phyloP scores from a whole-genome alignment of 2,113 vertebrate genomes.

The Hymenochirus boettgeri region DNA sequence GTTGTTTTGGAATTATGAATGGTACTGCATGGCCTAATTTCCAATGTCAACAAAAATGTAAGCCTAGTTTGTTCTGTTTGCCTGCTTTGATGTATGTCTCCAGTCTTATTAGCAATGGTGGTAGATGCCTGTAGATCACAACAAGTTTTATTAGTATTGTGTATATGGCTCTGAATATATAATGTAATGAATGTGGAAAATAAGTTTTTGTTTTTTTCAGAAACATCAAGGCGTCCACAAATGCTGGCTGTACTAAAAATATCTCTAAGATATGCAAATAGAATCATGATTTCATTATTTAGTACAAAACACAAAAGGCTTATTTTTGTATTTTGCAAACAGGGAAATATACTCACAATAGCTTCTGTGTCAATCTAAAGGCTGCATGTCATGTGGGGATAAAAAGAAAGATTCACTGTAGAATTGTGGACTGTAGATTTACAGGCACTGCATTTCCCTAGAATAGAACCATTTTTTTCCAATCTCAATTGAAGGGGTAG shows the following conservation, averaged over 20 bases:
- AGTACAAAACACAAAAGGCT: neutral
- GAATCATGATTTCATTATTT: slow-evolving; percentile 7
- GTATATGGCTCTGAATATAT: slow-evolving; percentile 6
- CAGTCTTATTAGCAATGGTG: slow-evolving; percentile 3
- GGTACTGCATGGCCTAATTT: neutral
- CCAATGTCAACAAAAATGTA: slow-evolving; percentile 4
- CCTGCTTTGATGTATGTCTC: neutral
- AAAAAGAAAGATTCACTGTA: no score
- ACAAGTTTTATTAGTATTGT: slow-evolving; percentile 7
- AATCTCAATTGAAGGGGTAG: no score
- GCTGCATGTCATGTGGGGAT: no score
- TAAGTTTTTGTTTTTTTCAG: slow-evolving; percentile 8
- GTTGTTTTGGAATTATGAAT: slow-evolving; percentile 24
- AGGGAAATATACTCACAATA: no score
- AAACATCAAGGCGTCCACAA: slow-evolving; percentile 1
- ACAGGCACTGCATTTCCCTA: no score
- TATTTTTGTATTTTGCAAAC: neutral
- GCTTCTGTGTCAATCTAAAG: no score
- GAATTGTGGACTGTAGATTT: no score
- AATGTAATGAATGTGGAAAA: slow-evolving; percentile 12
- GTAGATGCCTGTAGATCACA: slow-evolving; percentile 7
- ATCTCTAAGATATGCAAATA: slow-evolving; percentile 1
- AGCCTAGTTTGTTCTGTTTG: neutral
- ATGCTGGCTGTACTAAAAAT: neutral
- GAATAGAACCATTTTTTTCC: no score